Evolutionary conservation across 2,888 invertebrate species (phyloP), one percentile per base, ranked within the genome.

Genomic region (Julus scandinavius): DNA sequence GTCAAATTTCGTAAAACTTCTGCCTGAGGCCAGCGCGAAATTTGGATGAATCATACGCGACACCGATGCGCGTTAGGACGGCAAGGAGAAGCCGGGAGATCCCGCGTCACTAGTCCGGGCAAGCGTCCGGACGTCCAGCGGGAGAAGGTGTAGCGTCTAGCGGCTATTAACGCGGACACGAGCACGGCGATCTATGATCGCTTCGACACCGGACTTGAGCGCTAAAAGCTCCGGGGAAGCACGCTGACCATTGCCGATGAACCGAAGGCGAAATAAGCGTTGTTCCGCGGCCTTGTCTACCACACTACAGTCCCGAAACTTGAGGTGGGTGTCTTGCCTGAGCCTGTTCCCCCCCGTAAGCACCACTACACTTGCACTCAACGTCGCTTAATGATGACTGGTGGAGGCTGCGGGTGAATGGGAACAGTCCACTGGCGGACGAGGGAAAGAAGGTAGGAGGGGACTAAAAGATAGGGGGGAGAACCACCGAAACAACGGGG

Each of bases 21-120:
- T 87, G 87, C 87, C 87, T 58, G 54, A 54, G 58, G 87, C 29
- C 63, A 58, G 50, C 54, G 58, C 40, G 63, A 20, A 63, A 29
- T 87, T 87, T 50, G n/a, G 87, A n/a, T 87, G 87, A 87, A 87
- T 87, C 87, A 87, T 87, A 29, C 63, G 63, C 38, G 45, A 17
- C 17, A 17, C 63, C n/a, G 63, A 17, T 17, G 5, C 63, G 63
- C 13, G 63, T 45, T 7, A 45, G 45, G 5, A 45, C 45, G 63
- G 63, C n/a, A 17, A 54, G 54, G 0, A 45, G 54, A 15, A 17
- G 54, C 54, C 54, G 13, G 11, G 45, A 45, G 45, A 45, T 7
- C 45, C 45, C 45, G 45, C 45, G 7, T 45, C 45, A 45, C 45
- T 45, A 45, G 45, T 45, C 45, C 45, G 45, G 45, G 6, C 6